Evolutionary conservation across 2,888 invertebrate species (phyloP).

Genomic region (Arenicola marina): DNA sequence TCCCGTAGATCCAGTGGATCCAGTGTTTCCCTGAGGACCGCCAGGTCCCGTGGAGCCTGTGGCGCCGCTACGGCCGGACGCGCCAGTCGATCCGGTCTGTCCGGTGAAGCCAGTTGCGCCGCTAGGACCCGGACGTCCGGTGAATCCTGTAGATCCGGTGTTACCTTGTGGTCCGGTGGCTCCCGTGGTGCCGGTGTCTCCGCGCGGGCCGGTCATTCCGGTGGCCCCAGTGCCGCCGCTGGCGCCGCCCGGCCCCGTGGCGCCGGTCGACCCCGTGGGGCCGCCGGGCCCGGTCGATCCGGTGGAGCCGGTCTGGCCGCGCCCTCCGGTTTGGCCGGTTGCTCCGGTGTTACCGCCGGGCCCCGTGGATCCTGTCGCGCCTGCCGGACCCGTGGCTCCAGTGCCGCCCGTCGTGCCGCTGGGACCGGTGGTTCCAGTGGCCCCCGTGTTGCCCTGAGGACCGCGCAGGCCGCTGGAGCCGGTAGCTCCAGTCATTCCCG

Average conservation of each 20-base stretch:
- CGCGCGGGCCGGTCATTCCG: neutral
- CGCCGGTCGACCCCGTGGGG: conserved; percentile 16
- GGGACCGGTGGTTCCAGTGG: neutral
- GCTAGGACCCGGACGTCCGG: neutral
- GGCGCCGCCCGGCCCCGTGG: conserved; percentile 17
- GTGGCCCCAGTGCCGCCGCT: conserved; percentile 4
- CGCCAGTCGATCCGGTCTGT: conserved; percentile 4
- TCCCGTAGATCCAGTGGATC: conserved; percentile 17
- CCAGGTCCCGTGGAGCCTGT: conserved; percentile 17
- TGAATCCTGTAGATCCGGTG: neutral
- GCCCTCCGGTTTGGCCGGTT: neutral
- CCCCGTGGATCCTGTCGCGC: neutral
- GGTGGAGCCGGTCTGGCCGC: neutral
- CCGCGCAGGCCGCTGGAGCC: neutral
- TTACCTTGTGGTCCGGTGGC: neutral
- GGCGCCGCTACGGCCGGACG: conserved; percentile 2
- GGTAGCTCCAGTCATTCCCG: neutral
- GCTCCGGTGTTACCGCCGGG: neutral
- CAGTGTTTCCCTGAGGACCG: conserved; percentile 14
- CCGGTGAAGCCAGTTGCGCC: conserved; percentile 8
- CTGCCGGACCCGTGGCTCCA: conserved; percentile 1
- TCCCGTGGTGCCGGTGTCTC: conserved; percentile 7
- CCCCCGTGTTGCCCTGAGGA: neutral
- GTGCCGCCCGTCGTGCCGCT: neutral
- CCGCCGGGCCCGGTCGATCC: conserved; percentile 3